A percentile compares a stretch with the other conserved stretches of the same genome.
phyloP scores from a whole-genome alignment of 1,140 invertebrate genomes.

The Copidosoma floridanum region DNA sequence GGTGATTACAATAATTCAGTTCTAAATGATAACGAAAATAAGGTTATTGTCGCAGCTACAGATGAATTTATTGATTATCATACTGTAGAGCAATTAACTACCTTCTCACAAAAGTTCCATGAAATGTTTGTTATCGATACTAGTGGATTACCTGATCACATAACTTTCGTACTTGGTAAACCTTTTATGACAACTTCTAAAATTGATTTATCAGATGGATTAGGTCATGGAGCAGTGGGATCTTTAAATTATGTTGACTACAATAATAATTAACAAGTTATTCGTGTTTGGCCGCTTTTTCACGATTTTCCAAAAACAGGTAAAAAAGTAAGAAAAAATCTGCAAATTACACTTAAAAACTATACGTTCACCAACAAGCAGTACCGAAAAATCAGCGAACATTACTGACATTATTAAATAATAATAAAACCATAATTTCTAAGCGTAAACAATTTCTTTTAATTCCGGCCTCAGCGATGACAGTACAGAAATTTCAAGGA shows the following conservation, averaged over 20 bases:
- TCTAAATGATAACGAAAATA: constrained; percentile 30
- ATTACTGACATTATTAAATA: too few species aligned
- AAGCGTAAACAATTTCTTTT: too few species aligned
- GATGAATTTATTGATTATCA: constrained; percentile 29
- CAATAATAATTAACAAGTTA: too few species aligned
- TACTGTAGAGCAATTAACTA: constrained; percentile 27
- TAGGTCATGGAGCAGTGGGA: constrained; percentile 45
- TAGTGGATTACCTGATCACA: constrained; percentile 42
- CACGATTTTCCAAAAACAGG: too few species aligned
- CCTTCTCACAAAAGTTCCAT: constrained; percentile 37
- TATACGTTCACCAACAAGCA: too few species aligned
- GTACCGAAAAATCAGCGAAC: too few species aligned
- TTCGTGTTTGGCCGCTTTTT: too few species aligned
- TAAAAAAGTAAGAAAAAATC: too few species aligned
- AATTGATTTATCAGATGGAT: constrained; percentile 43
- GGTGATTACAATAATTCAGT: constrained; percentile 29
- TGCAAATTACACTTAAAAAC: too few species aligned
- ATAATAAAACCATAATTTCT: too few species aligned
- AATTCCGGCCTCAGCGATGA: too few species aligned
- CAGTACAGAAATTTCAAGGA: too few species aligned
- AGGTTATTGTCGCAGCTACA: constrained; percentile 33
- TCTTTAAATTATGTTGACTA: constrained; percentile 40
- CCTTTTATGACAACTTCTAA: constrained; percentile 46
- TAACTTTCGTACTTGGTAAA: constrained; percentile 35
- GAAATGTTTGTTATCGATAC: constrained; percentile 42